phyloP scores from a whole-genome alignment of 2,797 vertebrate genomes.

The Coranthus polyacanthus region DNA sequence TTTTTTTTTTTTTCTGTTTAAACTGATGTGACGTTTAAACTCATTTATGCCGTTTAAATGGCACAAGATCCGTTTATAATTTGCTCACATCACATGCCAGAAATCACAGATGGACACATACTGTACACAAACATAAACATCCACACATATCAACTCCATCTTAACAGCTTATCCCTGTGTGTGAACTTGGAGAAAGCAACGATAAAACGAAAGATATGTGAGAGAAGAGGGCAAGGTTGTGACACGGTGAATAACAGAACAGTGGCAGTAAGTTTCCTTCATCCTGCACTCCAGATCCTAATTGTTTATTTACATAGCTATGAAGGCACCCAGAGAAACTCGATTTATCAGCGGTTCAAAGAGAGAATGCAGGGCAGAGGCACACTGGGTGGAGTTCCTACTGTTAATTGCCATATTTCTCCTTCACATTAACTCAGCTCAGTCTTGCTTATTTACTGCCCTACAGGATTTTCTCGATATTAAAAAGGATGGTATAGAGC shows the following conservation, averaged over 20 bases:
- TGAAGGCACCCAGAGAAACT: conserved; percentile 39
- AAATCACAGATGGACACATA: too few relatives aligned
- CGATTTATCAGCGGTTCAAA: conserved; percentile 61
- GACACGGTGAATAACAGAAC: conserved; percentile 3
- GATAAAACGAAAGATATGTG: not conserved
- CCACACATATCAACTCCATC: too few relatives aligned
- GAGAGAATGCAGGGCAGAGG: conserved; percentile 44
- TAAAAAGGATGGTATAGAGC: conserved; percentile 1
- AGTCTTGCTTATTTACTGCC: conserved; percentile 25
- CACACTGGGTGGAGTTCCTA: conserved; percentile 56
- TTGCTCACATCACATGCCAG: too few relatives aligned
- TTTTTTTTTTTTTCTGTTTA: too few relatives aligned
- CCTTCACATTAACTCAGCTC: conserved; percentile 43
- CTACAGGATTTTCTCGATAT: conserved; percentile 25
- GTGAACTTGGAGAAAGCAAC: not conserved
- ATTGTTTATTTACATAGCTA: conserved; percentile 65
- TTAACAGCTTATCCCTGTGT: too few relatives aligned
- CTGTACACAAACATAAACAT: too few relatives aligned
- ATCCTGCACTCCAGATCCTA: conserved; percentile 59
- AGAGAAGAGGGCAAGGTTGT: conserved; percentile 13
- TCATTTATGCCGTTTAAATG: too few relatives aligned
- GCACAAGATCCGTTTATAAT: too few relatives aligned
- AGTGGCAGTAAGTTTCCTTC: conserved; percentile 11
- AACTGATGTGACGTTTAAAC: too few relatives aligned
- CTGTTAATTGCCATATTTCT: conserved; percentile 58